A percentile compares a stretch with the other conserved stretches of the same genome.
phyloP scores from a whole-genome alignment of 2,113 vertebrate species.

The Paramisgurnus dabryanus region DNA sequence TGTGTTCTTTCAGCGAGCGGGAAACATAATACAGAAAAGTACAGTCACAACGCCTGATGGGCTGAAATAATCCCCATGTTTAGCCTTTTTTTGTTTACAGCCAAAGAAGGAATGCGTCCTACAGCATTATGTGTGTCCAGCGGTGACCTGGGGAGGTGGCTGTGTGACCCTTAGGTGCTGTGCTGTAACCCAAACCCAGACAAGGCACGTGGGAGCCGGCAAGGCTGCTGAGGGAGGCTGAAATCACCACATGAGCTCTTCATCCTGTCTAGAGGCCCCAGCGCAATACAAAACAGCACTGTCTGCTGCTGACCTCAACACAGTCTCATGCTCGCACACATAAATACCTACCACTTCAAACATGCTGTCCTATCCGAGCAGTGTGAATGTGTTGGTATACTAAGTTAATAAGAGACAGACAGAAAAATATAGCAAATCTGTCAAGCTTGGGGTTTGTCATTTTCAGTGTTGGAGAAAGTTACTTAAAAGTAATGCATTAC shows the following conservation, averaged over 20 bases:
- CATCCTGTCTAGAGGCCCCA: slow-evolving; percentile 44
- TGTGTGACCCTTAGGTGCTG: slow-evolving; percentile 35
- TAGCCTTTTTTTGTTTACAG: slow-evolving; percentile 35
- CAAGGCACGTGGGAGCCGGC: slow-evolving; percentile 28
- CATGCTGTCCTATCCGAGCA: neutral
- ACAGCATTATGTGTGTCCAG: slow-evolving; percentile 18
- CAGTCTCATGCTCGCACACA: neutral
- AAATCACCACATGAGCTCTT: slow-evolving; percentile 37
- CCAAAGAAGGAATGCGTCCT: slow-evolving; percentile 27
- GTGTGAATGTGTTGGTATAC: neutral
- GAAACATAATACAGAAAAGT: slow-evolving; percentile 29
- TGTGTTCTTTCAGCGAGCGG: neutral
- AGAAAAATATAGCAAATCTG: too few relatives aligned
- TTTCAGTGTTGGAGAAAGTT: too few relatives aligned
- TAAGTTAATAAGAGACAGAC: neutral
- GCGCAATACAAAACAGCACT: neutral
- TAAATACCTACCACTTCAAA: neutral
- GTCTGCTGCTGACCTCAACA: slow-evolving; percentile 21
- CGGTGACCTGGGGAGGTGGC: slow-evolving; percentile 26
- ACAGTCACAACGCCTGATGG: neutral
- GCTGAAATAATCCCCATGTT: slow-evolving; percentile 1
- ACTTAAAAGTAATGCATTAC: too few relatives aligned
- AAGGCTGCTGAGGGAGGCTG: slow-evolving; percentile 35
- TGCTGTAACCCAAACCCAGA: slow-evolving; percentile 47
- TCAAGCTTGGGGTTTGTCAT: too few relatives aligned